phyloP scores from a whole-genome alignment of 2,113 vertebrate species.

The Lucifuga dentata region DNA sequence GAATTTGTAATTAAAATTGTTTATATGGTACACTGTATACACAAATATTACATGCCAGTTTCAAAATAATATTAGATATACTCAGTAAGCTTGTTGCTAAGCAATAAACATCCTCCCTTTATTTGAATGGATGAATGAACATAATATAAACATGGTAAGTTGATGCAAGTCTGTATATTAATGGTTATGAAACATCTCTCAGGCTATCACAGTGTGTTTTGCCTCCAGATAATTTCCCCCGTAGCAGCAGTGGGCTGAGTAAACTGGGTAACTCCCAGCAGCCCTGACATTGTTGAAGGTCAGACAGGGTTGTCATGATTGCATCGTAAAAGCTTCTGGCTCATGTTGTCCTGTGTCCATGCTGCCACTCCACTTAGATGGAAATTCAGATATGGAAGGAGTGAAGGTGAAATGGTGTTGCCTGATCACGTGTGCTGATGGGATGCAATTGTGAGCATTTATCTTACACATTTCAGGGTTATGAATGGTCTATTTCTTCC shows the following conservation, averaged over 20 bases:
- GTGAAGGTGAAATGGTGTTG: too few species aligned
- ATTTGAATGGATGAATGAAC: too few species aligned
- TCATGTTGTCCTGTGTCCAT: background rate
- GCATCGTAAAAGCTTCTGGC: conserved; percentile 1
- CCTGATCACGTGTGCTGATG: too few species aligned
- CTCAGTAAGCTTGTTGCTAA: conserved; percentile 12
- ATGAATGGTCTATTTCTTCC: too few species aligned
- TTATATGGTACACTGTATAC: too few species aligned
- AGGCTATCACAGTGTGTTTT: background rate
- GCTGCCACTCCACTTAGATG: background rate
- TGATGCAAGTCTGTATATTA: background rate
- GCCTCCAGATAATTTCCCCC: conserved; percentile 5
- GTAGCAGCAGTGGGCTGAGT: background rate
- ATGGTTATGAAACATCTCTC: background rate
- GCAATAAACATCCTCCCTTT: background rate
- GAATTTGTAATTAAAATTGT: too few species aligned
- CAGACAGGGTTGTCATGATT: conserved; percentile 14
- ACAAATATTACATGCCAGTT: too few species aligned
- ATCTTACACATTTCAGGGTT: too few species aligned
- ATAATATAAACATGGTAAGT: background rate
- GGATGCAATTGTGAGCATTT: too few species aligned
- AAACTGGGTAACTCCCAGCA: conserved; percentile 10
- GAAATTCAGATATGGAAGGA: too few species aligned
- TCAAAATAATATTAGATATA: background rate
- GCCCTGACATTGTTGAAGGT: conserved; percentile 6